These are phyloP conservation scores for Puffinus mauretanicus DNA, from an alignment of 2,113 vertebrate genomes.

Conservation along the genomic window DNA sequence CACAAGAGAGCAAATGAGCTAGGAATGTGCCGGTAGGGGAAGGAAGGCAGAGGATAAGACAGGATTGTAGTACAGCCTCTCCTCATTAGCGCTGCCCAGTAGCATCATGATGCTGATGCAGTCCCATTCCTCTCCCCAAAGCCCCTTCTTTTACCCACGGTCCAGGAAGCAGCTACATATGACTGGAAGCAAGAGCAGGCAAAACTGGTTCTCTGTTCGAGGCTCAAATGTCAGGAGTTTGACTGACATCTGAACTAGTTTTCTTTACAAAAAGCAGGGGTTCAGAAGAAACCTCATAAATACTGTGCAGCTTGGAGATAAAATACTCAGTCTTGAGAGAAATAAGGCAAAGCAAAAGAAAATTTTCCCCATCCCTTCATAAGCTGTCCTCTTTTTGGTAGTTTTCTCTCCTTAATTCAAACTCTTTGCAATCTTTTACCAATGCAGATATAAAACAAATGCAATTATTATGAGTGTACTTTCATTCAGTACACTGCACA, in stretches of 20 bases:
- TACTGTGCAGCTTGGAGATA: background rate
- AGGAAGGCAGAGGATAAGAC: background rate
- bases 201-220: background rate
- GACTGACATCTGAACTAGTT: background rate
- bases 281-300: background rate
- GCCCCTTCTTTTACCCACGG: background rate
- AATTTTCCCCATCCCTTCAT: background rate
- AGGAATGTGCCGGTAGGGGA: background rate
- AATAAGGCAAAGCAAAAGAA: background rate
- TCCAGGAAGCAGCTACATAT: background rate
- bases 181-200: background rate
- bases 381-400: background rate
- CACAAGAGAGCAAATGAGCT: background rate
- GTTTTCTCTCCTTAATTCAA: background rate
- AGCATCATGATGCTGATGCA: background rate
- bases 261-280: background rate
- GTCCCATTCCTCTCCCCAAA: background rate
- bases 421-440: background rate
- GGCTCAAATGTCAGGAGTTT: background rate
- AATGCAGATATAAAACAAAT: constrained; percentile 1
- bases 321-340: background rate
- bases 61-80: background rate
- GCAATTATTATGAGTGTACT: constrained; percentile 20
- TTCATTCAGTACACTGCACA: constrained; percentile 5
- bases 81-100: background rate